Percentiles rank a stretch among this genome's conserved stretches.
phyloP scores from a whole-genome alignment of 2,888 invertebrate genomes.

The Machimus atricapillus region DNA sequence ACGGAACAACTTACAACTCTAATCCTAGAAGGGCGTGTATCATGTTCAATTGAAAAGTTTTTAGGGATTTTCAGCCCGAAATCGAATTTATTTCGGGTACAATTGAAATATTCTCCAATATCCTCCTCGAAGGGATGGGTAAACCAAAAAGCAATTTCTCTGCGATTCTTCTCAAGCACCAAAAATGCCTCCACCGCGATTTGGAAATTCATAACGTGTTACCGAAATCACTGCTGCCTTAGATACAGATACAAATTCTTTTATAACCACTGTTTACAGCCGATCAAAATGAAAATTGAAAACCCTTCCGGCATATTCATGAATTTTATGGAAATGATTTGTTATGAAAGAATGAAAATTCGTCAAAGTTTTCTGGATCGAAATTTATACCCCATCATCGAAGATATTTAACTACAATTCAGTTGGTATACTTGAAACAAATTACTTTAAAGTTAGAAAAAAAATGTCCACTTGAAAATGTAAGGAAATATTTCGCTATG shows the following conservation, averaged over 20 bases:
- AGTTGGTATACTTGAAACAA: neutral
- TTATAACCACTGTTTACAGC: neutral
- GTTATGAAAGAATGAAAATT: neutral
- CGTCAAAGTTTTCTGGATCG: neutral
- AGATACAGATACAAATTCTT: neutral
- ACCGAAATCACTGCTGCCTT: neutral
- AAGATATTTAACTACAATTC: neutral
- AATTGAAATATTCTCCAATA: neutral
- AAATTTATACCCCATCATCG: neutral
- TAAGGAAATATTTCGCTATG: too few species aligned
- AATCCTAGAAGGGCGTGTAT: neutral
- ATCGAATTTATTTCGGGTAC: neutral
- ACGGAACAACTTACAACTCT: slow-evolving; percentile 9
- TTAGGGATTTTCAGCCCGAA: neutral
- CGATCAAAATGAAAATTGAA: neutral
- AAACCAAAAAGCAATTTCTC: neutral
- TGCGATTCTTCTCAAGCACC: neutral
- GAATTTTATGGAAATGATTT: neutral
- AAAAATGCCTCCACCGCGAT: neutral
- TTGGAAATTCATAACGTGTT: neutral
- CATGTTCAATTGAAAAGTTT: slow-evolving; percentile 21
- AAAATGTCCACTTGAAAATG: too few species aligned
- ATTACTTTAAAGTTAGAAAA: neutral
- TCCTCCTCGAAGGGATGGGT: neutral
- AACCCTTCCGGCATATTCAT: neutral